phyloP scores from a whole-genome alignment of 2,888 invertebrate genomes.

The Thymelicus sylvestris region DNA sequence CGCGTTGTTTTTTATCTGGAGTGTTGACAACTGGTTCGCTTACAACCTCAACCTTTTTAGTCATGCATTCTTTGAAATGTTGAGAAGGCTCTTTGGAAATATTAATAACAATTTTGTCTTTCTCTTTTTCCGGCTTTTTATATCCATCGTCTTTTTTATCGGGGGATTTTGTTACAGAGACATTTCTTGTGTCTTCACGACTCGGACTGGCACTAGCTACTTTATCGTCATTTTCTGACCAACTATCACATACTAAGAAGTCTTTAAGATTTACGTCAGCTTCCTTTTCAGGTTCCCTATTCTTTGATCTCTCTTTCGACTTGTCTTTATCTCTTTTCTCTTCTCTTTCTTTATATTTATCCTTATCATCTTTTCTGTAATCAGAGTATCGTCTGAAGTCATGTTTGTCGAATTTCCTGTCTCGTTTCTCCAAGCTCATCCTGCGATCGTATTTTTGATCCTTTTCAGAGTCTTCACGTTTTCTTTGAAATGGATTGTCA shows the following conservation, averaged over 20 bases:
- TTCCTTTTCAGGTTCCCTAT: constrained; percentile 54
- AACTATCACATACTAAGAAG: constrained; percentile 78
- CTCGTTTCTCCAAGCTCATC: constrained; percentile 43
- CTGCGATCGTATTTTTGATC: constrained; percentile 44
- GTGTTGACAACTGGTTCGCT: constrained; percentile 43
- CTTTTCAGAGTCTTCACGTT: constrained; percentile 47
- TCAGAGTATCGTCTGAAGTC: constrained; percentile 47
- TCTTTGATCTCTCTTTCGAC: constrained; percentile 47
- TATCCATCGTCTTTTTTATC: not conserved
- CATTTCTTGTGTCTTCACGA: constrained; percentile 49
- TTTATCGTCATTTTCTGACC: constrained; percentile 79
- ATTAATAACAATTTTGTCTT: constrained; percentile 31
- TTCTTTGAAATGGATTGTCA: constrained; percentile 77
- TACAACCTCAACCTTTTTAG: constrained; percentile 45
- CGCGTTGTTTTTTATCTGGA: constrained; percentile 46
- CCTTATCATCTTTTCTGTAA: constrained; percentile 49
- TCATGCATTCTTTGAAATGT: constrained; percentile 48
- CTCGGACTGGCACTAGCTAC: constrained; percentile 60
- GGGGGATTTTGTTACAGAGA: constrained; percentile 13
- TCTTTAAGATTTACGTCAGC: constrained; percentile 72
- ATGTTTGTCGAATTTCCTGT: constrained; percentile 49
- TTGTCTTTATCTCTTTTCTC: constrained; percentile 48
- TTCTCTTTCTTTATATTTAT: constrained; percentile 49
- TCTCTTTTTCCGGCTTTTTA: constrained; percentile 3
- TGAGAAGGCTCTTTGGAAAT: constrained; percentile 50